These are phyloP conservation scores for Smittia sp. DNA, from an alignment of 2,888 invertebrate species.

Conservation along the genomic window DNA sequence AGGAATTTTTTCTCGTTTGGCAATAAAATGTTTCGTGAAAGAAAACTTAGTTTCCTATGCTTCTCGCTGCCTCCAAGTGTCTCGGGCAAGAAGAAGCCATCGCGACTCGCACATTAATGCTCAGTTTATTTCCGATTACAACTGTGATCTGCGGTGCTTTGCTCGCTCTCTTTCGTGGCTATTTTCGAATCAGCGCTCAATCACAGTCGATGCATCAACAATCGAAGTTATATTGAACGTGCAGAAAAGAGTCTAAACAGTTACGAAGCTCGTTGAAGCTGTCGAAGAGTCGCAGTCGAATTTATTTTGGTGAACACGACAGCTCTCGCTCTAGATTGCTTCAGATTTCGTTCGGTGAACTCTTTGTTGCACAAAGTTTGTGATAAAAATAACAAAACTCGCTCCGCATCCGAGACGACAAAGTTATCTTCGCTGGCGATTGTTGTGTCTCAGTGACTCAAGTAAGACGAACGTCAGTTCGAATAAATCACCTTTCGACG, in stretches of 20 bases:
- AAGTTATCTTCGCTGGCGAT: background rate
- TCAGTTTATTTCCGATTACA: background rate
- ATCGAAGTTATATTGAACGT: background rate
- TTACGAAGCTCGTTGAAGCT: background rate
- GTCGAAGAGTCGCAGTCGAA: background rate
- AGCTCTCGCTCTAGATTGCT: background rate
- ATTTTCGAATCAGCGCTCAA: background rate
- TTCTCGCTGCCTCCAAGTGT: background rate
- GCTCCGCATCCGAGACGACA: too few relatives aligned
- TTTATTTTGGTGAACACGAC: background rate
- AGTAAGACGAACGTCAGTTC: background rate
- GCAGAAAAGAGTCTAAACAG: background rate
- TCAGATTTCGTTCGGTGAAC: background rate
- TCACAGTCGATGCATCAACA: background rate
- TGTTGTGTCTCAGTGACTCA: background rate
- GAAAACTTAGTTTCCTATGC: background rate
- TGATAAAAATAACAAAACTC: background rate
- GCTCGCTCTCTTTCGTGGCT: background rate
- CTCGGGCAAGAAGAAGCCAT: background rate
- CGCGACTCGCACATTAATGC: background rate
- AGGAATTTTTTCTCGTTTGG: background rate
- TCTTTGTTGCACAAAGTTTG: slow-evolving; percentile 1
- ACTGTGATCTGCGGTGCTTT: background rate
- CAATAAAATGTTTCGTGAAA: slow-evolving; percentile 6
- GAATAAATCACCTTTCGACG: too few relatives aligned